A percentile compares a stretch with the other conserved stretches of the same genome.
Conservation (phyloP, 2,113 vertebrate genomes). For the Anoura caudifer region DNA sequence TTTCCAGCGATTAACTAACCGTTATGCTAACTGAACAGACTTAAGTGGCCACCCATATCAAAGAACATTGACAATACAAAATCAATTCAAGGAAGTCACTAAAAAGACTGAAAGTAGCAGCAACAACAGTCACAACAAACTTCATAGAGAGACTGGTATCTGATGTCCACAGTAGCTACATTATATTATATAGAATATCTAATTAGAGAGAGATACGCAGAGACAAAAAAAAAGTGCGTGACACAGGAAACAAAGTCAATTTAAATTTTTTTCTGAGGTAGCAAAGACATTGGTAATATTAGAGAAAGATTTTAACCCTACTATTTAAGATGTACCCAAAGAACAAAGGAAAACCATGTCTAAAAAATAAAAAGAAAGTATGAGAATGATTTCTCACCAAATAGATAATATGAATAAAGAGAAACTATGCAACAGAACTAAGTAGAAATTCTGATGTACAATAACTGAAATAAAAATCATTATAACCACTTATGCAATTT, state of each 20-base stretch:
- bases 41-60: neutral
- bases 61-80: neutral
- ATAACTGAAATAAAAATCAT: neutral
- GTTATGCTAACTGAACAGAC: neutral
- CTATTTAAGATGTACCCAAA: neutral
- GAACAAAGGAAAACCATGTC: neutral
- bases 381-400: neutral
- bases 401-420: neutral
- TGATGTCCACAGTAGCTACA: neutral
- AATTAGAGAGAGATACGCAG: neutral
- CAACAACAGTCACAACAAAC: neutral
- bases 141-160: neutral
- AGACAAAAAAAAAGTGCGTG: neutral
- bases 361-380: neutral
- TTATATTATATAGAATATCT: neutral
- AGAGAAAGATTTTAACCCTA: neutral
- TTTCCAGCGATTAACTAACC: neutral
- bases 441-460: neutral
- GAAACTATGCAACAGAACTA: neutral
- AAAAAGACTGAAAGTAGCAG: neutral
- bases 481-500: neutral
- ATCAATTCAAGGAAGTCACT: neutral
- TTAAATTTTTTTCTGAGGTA: neutral
- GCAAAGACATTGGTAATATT: neutral
- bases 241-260: neutral